Base-by-base conservation (phyloP, 2,113 vertebrate species). In the Ginglymostoma cirratum region DNA sequence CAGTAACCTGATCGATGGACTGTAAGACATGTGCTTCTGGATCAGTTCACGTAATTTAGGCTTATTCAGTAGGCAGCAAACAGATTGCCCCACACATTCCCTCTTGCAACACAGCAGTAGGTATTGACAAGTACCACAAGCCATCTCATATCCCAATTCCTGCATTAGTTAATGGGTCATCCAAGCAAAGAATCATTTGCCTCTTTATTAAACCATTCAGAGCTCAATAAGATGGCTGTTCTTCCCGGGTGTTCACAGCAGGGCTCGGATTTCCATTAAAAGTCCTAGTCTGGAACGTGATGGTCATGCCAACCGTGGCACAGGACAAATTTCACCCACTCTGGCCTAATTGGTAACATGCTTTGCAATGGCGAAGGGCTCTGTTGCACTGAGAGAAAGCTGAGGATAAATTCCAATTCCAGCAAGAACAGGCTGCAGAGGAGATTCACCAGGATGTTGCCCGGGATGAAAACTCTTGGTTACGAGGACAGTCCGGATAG, bases 21-120 rank as follows among this genome's bases (percentile, higher is more conserved):
- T 67, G 95, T 87, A 55, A 94, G 96, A 96, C 96, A 66, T 92
- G 96, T 95, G 42, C 76, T 85, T 96, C 48, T 52, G 67, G 76
- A 72, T 97, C 97, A 97, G 96, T 52, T 55, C 24, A 89, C 24
- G 24, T 61, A 52, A 90, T 90, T 90, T 90, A 34, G 52, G n/a
- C 55, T 52, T 61, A 90, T 90, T 90, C 52, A 65, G 52, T 17
- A 65, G 17, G 52, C 87, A 61, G 52, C 48, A 90, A 27, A 61
- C 87, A 90, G 87, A 61, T 61, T 30, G 87, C 23, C 30, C 48
- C 85, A 87, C 24, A 10, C 85, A 15, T 87, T 87, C 78, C 86
- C 34, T 24, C 52, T 55, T 2, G 30, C 52, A 90, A 27, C 55
- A 90, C 48, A 34, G 8, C 48, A 61, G 52, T 61, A 61, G 45